Evolutionary conservation across 2,888 invertebrate genomes (phyloP).

Genomic region (Aproaerema taeniolella): DNA sequence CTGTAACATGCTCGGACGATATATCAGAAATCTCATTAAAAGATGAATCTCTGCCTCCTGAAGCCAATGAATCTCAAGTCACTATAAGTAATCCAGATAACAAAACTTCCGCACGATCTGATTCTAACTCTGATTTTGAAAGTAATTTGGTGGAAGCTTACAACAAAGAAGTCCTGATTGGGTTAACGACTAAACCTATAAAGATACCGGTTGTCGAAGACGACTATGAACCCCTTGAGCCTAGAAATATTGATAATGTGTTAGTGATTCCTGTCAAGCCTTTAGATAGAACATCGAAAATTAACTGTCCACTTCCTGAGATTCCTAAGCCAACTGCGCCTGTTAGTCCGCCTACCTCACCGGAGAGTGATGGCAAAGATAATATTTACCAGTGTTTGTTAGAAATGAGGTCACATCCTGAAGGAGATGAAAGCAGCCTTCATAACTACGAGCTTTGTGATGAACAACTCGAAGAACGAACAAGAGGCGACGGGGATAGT

Average conservation of each 20-base stretch:
- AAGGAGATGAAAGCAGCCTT: constrained; percentile 67
- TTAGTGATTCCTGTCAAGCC: constrained; percentile 53
- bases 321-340: constrained; percentile 48
- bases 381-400: constrained; percentile 67
- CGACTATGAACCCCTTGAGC: constrained; percentile 68
- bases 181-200: constrained; percentile 48
- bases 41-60: constrained; percentile 35
- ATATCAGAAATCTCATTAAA: constrained; percentile 30
- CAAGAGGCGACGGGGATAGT: constrained; percentile 65
- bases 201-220: constrained; percentile 46
- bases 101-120: too few species aligned
- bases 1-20: constrained; percentile 33
- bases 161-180: constrained; percentile 59
- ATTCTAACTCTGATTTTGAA: constrained; percentile 60
- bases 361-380: constrained; percentile 33
- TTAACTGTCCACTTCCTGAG: constrained; percentile 70
- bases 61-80: constrained; percentile 15
- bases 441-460: constrained; percentile 75
- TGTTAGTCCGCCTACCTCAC: constrained; percentile 24
- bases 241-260: constrained; percentile 46
- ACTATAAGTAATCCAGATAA: constrained; percentile 20
- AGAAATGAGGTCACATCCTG: constrained; percentile 68
- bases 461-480: constrained; percentile 57
- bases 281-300: constrained; percentile 51
- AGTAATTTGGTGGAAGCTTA: constrained; percentile 64